phyloP scores from a whole-genome alignment of 2,888 invertebrate species.

The Pheosia gnoma region DNA sequence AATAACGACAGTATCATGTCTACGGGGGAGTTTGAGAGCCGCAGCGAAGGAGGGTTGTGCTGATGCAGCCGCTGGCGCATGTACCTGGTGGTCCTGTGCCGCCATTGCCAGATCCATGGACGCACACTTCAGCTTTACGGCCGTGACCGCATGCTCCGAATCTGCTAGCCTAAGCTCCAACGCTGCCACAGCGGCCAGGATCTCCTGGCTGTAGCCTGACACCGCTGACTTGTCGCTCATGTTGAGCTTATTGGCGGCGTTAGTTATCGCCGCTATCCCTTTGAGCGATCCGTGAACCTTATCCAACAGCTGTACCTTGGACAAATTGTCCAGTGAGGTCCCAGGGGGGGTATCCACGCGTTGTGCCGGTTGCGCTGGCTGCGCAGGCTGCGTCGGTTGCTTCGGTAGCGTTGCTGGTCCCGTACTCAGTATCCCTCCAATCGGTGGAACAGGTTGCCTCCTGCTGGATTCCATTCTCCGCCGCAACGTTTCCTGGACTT shows the following conservation, averaged over 20 bases:
- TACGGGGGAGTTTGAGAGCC: neutral
- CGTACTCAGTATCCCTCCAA: too few species aligned
- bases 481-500: conserved; percentile 1
- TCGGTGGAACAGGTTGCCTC: too few species aligned
- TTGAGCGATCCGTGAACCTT: conserved; percentile 8
- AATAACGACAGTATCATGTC: neutral
- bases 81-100: too few species aligned
- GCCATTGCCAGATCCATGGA: too few species aligned
- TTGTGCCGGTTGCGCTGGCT: too few species aligned
- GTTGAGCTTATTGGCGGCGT: conserved; percentile 16
- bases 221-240: conserved; percentile 1
- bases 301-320: conserved; percentile 8
- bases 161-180: conserved; percentile 6
- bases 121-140: neutral
- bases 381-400: too few species aligned
- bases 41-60: neutral
- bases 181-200: neutral
- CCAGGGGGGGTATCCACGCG: too few species aligned
- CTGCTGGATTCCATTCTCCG: too few species aligned
- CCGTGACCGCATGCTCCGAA: neutral
- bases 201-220: neutral
- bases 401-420: too few species aligned
- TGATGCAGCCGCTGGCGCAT: neutral
- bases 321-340: neutral
- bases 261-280: conserved; percentile 9